Base-by-base conservation (phyloP, 2,113 vertebrate species). In the Epinephelus moara region DNA sequence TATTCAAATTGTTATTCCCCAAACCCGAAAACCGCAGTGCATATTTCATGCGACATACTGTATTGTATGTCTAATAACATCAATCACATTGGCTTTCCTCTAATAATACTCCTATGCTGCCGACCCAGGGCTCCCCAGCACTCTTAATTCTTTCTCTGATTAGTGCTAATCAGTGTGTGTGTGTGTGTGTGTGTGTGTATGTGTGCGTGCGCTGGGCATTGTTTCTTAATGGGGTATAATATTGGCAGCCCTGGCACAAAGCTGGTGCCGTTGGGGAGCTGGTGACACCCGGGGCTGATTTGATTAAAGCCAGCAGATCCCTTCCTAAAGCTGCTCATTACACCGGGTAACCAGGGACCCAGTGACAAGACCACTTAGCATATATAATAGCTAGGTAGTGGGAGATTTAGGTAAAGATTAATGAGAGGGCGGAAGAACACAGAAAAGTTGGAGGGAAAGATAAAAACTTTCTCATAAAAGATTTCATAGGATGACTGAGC, bases 251-350 rank as follows among this genome's bases (percentile, higher is more conserved):
- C 66, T 78, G 84, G 82, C 78, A 84, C 70, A 91, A 78, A 88
- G 74, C 81, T 72, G 79, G 79, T 81, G 69, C 89, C 81, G 11
- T 53, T 59, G 78, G 91, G 87, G 89, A 89, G 82, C 67, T 76
- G 67, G 66, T 67, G 75, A 85, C 69, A 81, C 81, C 75, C 3
- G 42, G 59, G 64, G 85, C 86, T 88, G 90, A 93, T 87, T 89
- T 93, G 80, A 93, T 93, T 93, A 91, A 91, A 89, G 75, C 81
- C 82, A 80, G 72, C 74, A 81, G 85, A 88, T 88, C 80, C 59
- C 50, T 68, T 79, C 86, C 78, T 81, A 80, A 86, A 78, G 78
- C 83, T 88, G 75, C 86, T 90, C 74, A 93, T 93, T 94, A 90
- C 55, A 82, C 72, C 2, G 27, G 53, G 59, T 75, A 75, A 66